Percentiles rank a stretch among this genome's conserved stretches.
Conservation (phyloP, 2,888 invertebrate genomes). For the Cerastis rubricosa region DNA sequence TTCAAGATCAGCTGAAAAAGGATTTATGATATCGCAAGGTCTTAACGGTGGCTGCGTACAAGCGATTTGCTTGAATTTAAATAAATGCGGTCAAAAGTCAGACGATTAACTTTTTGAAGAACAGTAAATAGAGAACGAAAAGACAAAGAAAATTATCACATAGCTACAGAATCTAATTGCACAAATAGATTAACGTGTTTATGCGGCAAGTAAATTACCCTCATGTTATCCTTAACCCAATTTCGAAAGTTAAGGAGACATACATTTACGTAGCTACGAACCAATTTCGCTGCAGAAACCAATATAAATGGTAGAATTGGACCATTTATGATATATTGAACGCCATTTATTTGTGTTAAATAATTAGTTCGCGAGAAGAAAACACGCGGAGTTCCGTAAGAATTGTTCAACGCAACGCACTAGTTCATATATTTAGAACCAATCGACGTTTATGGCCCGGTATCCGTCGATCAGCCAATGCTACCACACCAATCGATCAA, state of each 20-base stretch:
- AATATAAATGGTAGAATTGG: slow-evolving; percentile 25
- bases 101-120: not conserved
- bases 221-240: slow-evolving; percentile 71
- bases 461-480: no score
- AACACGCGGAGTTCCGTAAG: not conserved
- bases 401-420: not conserved
- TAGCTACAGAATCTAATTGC: slow-evolving; percentile 40
- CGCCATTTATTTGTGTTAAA: not conserved
- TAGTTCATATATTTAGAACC: not conserved
- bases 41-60: slow-evolving; percentile 48
- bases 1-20: slow-evolving; percentile 76
- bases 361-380: not conserved
- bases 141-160: slow-evolving; percentile 2
- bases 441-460: no score
- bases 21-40: slow-evolving; percentile 70
- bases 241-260: slow-evolving; percentile 61
- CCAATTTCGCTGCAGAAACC: slow-evolving; percentile 61
- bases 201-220: slow-evolving; percentile 61
- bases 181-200: slow-evolving; percentile 49
- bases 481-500: no score
- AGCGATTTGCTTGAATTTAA: slow-evolving; percentile 26
- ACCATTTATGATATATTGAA: not conserved
- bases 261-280: slow-evolving; percentile 24
- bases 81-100: slow-evolving; percentile 9
- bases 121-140: not conserved